Evolutionary conservation across 2,888 invertebrate genomes (phyloP), one percentile per base, ranked within the genome.

Genomic region (Laspeyria flexula): DNA sequence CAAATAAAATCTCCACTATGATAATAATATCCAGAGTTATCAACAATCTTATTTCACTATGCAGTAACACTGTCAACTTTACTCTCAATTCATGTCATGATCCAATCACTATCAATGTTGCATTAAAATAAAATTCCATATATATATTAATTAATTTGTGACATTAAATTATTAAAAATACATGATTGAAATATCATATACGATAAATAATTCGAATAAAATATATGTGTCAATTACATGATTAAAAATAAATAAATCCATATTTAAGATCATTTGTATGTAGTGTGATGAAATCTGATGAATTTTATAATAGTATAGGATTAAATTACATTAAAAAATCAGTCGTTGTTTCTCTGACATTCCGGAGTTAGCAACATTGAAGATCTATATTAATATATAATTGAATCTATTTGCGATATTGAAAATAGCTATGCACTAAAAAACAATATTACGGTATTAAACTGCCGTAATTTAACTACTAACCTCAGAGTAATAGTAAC

Each of bases 71-170:
- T 71, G 77, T 60, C 69, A 68, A 72, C 67, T 73, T 77, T 75
- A 74, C 65, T 74, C 73, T 75, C 70, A 76, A 65, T 77, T 75
- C 73, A 78, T 82, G 83, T 85, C 85, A 85, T 84, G 81, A 78
- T 81, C 69, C 61, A 70, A 71, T 74, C 71, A 68, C 65, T 59
- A 65, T 65, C 64, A 72, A 71, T 70, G 58, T 75, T 65, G 64
- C 50, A 55, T 59, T 59, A 66, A 57, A 65, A 53, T 66, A 61
- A 57, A 68, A 75, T 66, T 67, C 60, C 49, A 66, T 65, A 60
- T 55, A 63, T 61, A 72, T 54, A 59, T 55, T 60, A 60, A 61
- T 63, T 71, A 71, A 77, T 82, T 84, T 83, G 83, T 83, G 83
- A 82, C 83, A 51, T 62, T 67, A 48, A 53, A 72, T 68, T 66